These are phyloP conservation scores for Artibeus jamaicensis DNA, from an alignment of 2,797 vertebrate species.

Conservation along the genomic window DNA sequence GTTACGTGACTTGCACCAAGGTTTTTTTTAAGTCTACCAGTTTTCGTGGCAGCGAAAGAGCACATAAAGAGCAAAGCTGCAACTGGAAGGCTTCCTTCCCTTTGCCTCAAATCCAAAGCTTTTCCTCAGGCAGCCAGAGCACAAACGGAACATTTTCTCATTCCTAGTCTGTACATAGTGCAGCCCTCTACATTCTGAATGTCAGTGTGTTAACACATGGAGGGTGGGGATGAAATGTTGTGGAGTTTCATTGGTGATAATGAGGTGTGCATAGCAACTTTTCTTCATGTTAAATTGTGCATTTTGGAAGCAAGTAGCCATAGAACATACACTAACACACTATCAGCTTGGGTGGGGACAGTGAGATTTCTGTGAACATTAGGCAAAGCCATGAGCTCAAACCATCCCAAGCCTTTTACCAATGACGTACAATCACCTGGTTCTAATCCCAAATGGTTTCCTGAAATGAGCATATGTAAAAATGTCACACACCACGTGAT, in stretches of 20 bases:
- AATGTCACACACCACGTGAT: constrained; percentile 62
- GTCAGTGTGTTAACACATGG: constrained; percentile 27
- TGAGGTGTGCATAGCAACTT: constrained; percentile 70
- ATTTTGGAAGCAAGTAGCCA: constrained; percentile 85
- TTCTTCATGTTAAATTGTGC: constrained; percentile 75
- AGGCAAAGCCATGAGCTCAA: constrained; percentile 83
- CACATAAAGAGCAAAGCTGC: constrained; percentile 52
- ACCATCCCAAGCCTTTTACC: constrained; percentile 79
- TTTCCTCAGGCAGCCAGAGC: constrained; percentile 59
- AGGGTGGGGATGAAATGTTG: constrained; percentile 65
- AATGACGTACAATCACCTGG: constrained; percentile 82
- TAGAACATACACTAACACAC: constrained; percentile 76
- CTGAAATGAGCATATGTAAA: constrained; percentile 65
- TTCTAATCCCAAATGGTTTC: constrained; percentile 75
- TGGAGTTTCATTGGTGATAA: constrained; percentile 64
- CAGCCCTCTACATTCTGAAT: constrained; percentile 76
- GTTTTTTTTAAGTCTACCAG: background rate
- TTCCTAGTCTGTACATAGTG: constrained; percentile 79
- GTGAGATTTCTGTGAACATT: constrained; percentile 44
- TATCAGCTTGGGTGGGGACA: constrained; percentile 43
- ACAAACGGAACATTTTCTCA: constrained; percentile 65
- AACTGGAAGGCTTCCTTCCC: constrained; percentile 39
- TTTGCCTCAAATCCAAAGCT: constrained; percentile 13
- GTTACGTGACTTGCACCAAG: background rate
- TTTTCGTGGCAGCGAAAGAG: constrained; percentile 4